Base-by-base conservation (phyloP, 2,888 invertebrate species). In the Cabera pusaria region DNA sequence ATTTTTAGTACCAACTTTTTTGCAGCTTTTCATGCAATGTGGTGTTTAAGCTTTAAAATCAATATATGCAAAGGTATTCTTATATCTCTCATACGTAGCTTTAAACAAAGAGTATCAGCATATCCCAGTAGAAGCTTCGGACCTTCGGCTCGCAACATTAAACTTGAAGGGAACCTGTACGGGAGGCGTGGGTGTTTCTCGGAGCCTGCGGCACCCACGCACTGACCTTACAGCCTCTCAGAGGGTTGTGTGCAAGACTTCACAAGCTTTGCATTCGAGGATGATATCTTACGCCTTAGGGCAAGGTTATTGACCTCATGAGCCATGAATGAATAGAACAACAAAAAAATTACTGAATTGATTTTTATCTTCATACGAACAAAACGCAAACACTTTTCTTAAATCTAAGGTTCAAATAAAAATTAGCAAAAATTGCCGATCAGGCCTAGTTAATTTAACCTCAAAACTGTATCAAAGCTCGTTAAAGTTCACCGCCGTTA, bases 161-260 rank as follows among this genome's bases (percentile, higher is more conserved):
- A 64, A 72, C 64, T 69, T 73, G 65, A 73, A 57, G 63, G 58
- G 65, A 72, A 64, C 72, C 69, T 72, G 77, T 75, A 68, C 21
- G 16, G n/a, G 3, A 46, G 50, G 67, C 74, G 84, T 85, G 74
- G 85, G 85, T 72, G 82, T 71, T 60, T 58, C 52, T 64, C 69
- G 67, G 65, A 64, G 75, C 75, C 68, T 62, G 77, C 72, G 72
- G 64, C 66, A 55, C 77, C 79, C 74, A 79, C 83, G 79, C 75
- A 55, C 57, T 81, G 84, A 84, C 84, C 84, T 73, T 29, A 8
- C 28, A 10, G 25, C 25, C 33, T 31, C 64, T 54, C 49, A 48
- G 40, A 57, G 46, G 57, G 62, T 60, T 54, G 64, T 64, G 68
- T 69, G 69, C 65, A 67, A 59, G 57, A 32, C 41, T 17, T 20